These are phyloP conservation scores for Dicranocentrus wangi DNA, from an alignment of 2,888 invertebrate species.

Conservation along the genomic window DNA sequence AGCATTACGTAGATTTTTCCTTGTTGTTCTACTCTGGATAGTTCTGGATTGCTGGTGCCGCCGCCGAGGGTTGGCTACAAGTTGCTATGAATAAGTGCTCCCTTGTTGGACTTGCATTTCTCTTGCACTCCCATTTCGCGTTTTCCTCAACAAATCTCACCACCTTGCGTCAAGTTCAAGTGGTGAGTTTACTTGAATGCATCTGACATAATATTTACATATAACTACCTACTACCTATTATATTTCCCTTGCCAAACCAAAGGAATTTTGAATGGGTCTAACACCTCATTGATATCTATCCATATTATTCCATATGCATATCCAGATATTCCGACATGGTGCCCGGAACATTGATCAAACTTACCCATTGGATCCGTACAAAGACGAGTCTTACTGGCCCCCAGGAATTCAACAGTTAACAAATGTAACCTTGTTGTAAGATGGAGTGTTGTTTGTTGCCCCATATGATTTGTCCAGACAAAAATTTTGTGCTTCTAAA, in stretches of 20 bases:
- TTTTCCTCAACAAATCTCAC: conserved; percentile 15
- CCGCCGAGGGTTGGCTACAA: too few species aligned
- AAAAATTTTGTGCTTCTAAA: too few species aligned
- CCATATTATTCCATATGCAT: too few species aligned
- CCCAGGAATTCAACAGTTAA: conserved; percentile 58
- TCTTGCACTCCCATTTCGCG: neutral
- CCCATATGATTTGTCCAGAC: neutral
- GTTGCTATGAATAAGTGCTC: too few species aligned
- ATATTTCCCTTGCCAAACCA: too few species aligned
- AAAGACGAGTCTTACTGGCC: conserved; percentile 73
- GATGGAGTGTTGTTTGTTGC: neutral
- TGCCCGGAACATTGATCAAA: conserved; percentile 83
- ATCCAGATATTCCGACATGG: conserved; percentile 89
- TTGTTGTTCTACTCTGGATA: too few species aligned
- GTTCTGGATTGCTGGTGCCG: too few species aligned
- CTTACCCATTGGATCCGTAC: conserved; percentile 88
- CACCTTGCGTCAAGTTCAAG: conserved; percentile 13
- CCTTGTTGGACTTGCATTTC: neutral
- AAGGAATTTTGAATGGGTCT: too few species aligned
- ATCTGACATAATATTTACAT: too few species aligned
- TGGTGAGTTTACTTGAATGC: conserved; percentile 30
- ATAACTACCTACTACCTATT: too few species aligned
- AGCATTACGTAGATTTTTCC: too few species aligned
- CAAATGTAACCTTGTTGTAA: conserved; percentile 39
- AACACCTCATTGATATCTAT: too few species aligned